Base-by-base conservation (phyloP, 2,797 vertebrate species). In the Anas acuta region DNA sequence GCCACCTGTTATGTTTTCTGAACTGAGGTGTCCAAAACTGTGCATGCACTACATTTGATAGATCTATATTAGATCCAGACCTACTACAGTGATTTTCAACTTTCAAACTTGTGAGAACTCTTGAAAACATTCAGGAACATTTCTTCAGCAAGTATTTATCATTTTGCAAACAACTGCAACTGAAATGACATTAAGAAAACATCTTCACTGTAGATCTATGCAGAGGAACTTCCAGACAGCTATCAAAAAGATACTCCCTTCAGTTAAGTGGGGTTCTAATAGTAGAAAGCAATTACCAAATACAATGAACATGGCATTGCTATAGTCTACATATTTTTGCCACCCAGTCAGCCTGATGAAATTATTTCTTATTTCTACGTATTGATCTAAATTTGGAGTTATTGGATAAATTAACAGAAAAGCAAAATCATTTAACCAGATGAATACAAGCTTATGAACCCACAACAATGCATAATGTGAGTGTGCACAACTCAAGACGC, bases 221-320 rank as follows among this genome's bases (percentile, higher is more conserved):
- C 39, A 57, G 86, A 91, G 30, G 49, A 95, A 83, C 86, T 87
- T 94, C 53, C 81, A 79, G 23, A 69, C 16, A 84, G 33, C 13
- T 41, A 86, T 73, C 41, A 91, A 83, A 75, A 76, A 66, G 11
- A 54, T 49, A 13, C 6, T 75, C 13, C 15, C 21, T 28, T 71
- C 39, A 65, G 41, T 23, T 76, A 61, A 85, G 70, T 19, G 28
- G 32, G 64, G 67, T 72, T 85, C 18, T 61, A 13, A 57, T 21
- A 74, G 12, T 64, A 82, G 39, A 80, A 95, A 82, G 9, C 28
- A 87, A 57, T 85, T 93, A 54, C 47, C 58, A 93, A 87, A 39
- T 77, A 64, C 0, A 0, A 47, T n/a, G 16, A 28, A 54, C 3
- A 13, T 72, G 37, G 37, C 11, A 21, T 62, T 70, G 19, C 11